Evolutionary conservation across 2,797 vertebrate species (phyloP), one percentile per base, ranked within the genome.

Genomic region (Eulemur mongoz): DNA sequence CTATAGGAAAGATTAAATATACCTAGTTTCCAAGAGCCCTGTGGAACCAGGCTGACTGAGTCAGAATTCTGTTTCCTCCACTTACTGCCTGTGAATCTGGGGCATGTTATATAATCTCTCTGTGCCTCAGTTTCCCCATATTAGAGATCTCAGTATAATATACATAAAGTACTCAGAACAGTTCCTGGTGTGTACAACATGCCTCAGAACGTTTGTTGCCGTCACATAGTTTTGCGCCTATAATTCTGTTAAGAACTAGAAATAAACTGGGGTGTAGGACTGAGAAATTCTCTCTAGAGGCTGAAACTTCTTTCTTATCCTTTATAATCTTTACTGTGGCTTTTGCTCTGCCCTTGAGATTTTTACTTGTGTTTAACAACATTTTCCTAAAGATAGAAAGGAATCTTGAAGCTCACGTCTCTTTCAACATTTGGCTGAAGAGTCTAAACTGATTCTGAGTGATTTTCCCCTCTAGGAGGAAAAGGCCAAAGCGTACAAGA

Each of bases 401-500:
- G 57, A 97, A 86, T 92, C 54, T 89, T 78, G 57, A 89, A 63
- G 50, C 27, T 73, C 78, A 80, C 40, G 2, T 94, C 69, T 94
- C 61, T 96, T 92, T 94, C 59, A 38, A 32, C 79, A 17, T 92
- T 93, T 17, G 11, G 57, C 79, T 96, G 35, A 59, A 76, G 84
- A 97, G 59, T 30, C 85, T 95, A 70, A 96, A 43, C 12, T 93
- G 79, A 76, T 92, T 93, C 94, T 98, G 88, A 94, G 92, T 54
- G 92, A 95, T 81, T 98, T 96, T 96, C 17, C 63, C 45, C 45
- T 83, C 40, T 40, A 99, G 99, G 99, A 99, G 98, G 99, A 99
- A 98, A 99, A 99, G 95, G 99, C 99, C 52, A 99, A 99, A 98
- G 99, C 99, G 14, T 99, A 99, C 98, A 99, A 99, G 98, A 99